Evolutionary conservation across 2,797 vertebrate species (phyloP).

Genomic region (Acanthis flammea): DNA sequence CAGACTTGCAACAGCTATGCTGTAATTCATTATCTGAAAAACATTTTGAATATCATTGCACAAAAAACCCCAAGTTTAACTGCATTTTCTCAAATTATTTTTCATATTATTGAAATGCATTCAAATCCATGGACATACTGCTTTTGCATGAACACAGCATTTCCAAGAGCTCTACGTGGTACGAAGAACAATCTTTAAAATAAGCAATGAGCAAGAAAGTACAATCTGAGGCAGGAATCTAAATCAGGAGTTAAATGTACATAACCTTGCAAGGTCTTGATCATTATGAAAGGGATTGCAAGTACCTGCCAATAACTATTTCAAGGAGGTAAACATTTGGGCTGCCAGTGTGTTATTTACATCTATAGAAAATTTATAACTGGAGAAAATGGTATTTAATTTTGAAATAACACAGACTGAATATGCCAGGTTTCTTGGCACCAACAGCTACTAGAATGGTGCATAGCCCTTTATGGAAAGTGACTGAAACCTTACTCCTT

Average conservation of each 20-base stretch:
- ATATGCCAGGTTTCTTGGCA: neutral
- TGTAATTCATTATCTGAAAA: neutral
- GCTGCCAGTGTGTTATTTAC: conserved; percentile 7
- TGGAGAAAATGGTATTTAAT: neutral
- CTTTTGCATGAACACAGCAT: neutral
- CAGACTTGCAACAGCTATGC: neutral
- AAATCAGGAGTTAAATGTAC: neutral
- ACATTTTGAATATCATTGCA: neutral
- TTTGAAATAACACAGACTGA: neutral
- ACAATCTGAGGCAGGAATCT: neutral
- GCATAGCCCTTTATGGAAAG: neutral
- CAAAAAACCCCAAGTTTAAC: neutral
- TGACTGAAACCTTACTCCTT: neutral
- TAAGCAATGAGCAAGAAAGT: neutral
- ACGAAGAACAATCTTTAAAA: neutral
- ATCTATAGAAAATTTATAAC: neutral
- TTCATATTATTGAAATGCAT: neutral
- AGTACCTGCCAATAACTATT: neutral
- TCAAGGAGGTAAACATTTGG: neutral
- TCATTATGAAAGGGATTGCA: neutral
- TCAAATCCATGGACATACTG: neutral
- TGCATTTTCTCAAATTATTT: neutral
- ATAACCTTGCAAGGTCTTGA: neutral
- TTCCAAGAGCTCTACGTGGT: neutral
- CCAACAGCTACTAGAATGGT: neutral